phyloP scores from a whole-genome alignment of 2,113 vertebrate species.

The Coptodon rendalli region DNA sequence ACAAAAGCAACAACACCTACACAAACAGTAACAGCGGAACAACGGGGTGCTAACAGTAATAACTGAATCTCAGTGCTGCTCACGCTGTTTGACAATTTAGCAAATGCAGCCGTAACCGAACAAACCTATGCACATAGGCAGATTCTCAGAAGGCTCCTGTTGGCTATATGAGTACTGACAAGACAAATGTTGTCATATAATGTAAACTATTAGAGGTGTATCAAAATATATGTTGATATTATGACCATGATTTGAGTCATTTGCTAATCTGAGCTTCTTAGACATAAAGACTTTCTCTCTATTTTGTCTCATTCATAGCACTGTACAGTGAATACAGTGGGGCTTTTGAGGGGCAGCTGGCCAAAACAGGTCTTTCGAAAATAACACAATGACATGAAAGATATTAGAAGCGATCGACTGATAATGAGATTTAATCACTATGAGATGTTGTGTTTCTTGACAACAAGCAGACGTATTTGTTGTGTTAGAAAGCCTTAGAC shows the following conservation, averaged over 20 bases:
- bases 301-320: not conserved
- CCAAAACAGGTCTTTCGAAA: not conserved
- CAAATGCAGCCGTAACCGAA: not conserved
- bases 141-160: not conserved
- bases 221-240: not conserved
- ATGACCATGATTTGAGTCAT: not conserved
- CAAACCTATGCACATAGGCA: not conserved
- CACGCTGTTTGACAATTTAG: not conserved
- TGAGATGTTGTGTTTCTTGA: not conserved
- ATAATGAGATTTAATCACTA: not conserved
- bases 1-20: conserved; percentile 6
- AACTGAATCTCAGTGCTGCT: not conserved
- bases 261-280: not conserved
- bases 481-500: not conserved
- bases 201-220: not conserved
- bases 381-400: not conserved
- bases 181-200: not conserved
- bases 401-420: not conserved
- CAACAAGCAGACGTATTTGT: not conserved
- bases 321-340: not conserved
- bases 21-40: not conserved
- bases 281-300: not conserved
- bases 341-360: not conserved
- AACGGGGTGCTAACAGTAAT: not conserved
- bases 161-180: not conserved